Evolutionary conservation across 2,888 invertebrate species (phyloP), one percentile per base, ranked within the genome.

Genomic region (Metalampra italica): DNA sequence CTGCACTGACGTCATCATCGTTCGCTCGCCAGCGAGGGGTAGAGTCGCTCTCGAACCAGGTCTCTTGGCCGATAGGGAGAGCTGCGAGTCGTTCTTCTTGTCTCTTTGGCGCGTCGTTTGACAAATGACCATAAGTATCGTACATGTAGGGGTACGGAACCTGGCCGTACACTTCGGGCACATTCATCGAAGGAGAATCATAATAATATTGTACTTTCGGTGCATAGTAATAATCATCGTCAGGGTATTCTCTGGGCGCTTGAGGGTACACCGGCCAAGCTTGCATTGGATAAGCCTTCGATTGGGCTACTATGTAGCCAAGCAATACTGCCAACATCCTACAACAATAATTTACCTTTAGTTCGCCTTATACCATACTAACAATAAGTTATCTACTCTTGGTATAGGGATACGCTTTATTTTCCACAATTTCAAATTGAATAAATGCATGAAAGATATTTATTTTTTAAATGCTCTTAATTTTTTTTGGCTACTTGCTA

Each of bases 51-150:
- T 92, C 92, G 57, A 91, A 93, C 86, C 92, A 91, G 12, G 92
- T 92, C 69, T 93, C 93, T 64, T 93, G 92, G n/a, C 92, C 92
- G 29, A 92, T 91, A 0, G 92, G 92, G 34, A 92, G 81, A 11
- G 91, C 84, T 38, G 91, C 90, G 64, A 92, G 89, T 45, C 92
- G 80, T 66, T 92, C 92, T 55, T 91, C 91, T 66, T 93, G 92
- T 47, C 91, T 90, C 37, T 92, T 79, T 36, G 92, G 90, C 54
- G 91, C 91, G 54, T 92, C 93, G 56, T 92, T 91, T 9, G 90
- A 56, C 56, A 91, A 90, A 51, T 90, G 90, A 7, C 89, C 81
- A 64, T 91, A 91, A 0, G 85, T 76, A 50, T 86, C 84, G 52
- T 85, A 83, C 47, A 79, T 90, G 75, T 85, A 82, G 1, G 84